Base-by-base conservation (phyloP, 2,797 vertebrate species). In the Loriculus beryllinus region DNA sequence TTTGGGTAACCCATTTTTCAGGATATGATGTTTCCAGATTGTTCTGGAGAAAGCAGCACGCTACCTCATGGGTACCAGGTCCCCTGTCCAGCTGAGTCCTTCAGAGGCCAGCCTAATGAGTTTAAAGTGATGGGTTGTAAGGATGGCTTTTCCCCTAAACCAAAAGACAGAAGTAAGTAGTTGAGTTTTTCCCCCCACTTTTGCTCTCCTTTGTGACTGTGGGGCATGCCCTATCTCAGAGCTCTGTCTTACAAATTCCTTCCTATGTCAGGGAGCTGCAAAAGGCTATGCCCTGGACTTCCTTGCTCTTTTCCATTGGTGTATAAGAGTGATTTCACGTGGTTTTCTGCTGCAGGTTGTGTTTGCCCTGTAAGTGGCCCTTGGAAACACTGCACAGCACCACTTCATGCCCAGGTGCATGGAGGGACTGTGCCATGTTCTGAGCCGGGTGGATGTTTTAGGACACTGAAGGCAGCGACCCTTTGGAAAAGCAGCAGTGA, bases 11-110 rank as follows among this genome's bases (percentile, higher is more conserved):
- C 10, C 22, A 5, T 40, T 67, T 79, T 47, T 72, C 56, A 56
- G 64, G 39, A 26, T 26, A 47, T 51, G 28, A 15, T 0, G 0
- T 76, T 86, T 92, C 26, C 45, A 62, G 29, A 21, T 22, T 1
- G 4, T 75, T 60, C 3, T 35, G 28, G 42, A 40, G 22, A 78
- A 78, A 7, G 33, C 42, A 83, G 39, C 23, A n/a, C 4, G 1
- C 12, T 14, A 35, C 21, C 28, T 17, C n/a, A 35, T 2, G 40
- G 39, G 21, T 56, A 20, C 5, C 0, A 0, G 2, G 9, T 62
- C 16, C 22, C 18, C 28, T 33, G 4, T 13, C 18, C 33, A 23
- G 21, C 28, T 9, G 8, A 65, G 16, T 28, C 31, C 39, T 71
- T 43, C 82, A n/a, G 59, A 56, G 25, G 23, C 21, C 47, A 80